These are phyloP conservation scores for Limanda limanda DNA, from an alignment of 2,113 vertebrate species.

Conservation along the genomic window DNA sequence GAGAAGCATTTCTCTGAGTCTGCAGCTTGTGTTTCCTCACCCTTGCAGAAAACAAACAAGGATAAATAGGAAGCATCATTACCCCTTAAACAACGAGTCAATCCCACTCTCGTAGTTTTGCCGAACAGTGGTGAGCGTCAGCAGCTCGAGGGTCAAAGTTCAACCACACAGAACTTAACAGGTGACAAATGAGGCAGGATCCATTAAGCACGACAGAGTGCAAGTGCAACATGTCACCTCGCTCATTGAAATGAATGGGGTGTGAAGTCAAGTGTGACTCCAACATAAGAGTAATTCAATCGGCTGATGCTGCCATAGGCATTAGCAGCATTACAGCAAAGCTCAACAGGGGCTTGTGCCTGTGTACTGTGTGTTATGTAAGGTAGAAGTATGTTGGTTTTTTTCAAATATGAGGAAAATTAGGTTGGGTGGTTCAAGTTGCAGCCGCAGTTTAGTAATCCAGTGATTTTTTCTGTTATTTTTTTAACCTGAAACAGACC, in stretches of 20 bases:
- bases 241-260: conserved; percentile 30
- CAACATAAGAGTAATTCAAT: conserved; percentile 27
- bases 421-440: conserved; percentile 16
- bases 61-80: conserved; percentile 10
- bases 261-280: conserved; percentile 3
- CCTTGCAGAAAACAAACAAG: too few species aligned
- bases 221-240: conserved; percentile 17
- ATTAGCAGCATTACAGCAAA: conserved; percentile 16
- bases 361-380: neutral
- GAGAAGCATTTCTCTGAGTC: too few species aligned
- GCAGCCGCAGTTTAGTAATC: neutral
- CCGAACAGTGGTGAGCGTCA: neutral
- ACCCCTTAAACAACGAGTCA: conserved; percentile 9
- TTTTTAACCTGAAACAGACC: too few species aligned
- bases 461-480: too few species aligned
- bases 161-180: neutral
- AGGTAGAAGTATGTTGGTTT: conserved; percentile 7
- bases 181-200: conserved; percentile 4
- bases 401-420: neutral
- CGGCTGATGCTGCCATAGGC: conserved; percentile 21
- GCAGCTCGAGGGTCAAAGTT: conserved; percentile 9
- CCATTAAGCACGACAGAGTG: neutral
- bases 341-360: conserved; percentile 3
- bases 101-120: neutral
- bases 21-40: too few species aligned